Evolutionary conservation across 2,888 invertebrate species (phyloP), one percentile per base, ranked within the genome.

Genomic region (Ormyrus pomaceus): DNA sequence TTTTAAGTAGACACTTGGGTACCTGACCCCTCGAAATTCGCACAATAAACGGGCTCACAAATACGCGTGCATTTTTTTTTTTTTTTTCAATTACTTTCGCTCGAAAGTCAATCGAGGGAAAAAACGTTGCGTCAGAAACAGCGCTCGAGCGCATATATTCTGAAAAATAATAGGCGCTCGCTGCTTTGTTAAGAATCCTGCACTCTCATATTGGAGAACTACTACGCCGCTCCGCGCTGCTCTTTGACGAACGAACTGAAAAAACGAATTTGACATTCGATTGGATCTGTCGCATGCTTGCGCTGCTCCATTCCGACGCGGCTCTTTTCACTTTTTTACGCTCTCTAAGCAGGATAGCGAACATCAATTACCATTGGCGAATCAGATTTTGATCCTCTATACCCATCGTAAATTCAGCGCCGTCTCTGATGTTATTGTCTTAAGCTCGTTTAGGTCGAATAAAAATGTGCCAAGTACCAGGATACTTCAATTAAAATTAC

Each of bases 221-320:
- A 34, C 45, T 58, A 7, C n/a, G 8, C 2, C 64, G 46, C 46
- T 9, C 8, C 19, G 7, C 46, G 48, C 46, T 11, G 45, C 48
- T 13, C n/a, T 9, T 53, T 59, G 71, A 71, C 13, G 53, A 45
- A 76, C 66, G 66, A 75, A 75, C 11, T 9, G 11, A 65, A 75
- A 75, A 59, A 53, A 46, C 62, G 59, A 59, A 71, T 66, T 75
- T 58, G 75, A 71, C 53, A 65, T 76, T 65, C 61, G 53, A 71
- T 71, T 71, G 65, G 51, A 66, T 13, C 59, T 69, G 62, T 77
- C 62, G 51, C 46, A 53, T 34, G 10, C 13, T 46, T n/a, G 10
- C 65, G 7, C 51, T 10, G 45, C 46, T 68, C 45, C 58, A 8
- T 45, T 46, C 5, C 10, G n/a, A 13, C 11, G 11, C 6, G 5